A percentile compares a stretch with the other conserved stretches of the same genome.
These are phyloP conservation scores for Tachina grossa DNA, from an alignment of 2,888 invertebrate genomes.

Conservation along the genomic window DNA sequence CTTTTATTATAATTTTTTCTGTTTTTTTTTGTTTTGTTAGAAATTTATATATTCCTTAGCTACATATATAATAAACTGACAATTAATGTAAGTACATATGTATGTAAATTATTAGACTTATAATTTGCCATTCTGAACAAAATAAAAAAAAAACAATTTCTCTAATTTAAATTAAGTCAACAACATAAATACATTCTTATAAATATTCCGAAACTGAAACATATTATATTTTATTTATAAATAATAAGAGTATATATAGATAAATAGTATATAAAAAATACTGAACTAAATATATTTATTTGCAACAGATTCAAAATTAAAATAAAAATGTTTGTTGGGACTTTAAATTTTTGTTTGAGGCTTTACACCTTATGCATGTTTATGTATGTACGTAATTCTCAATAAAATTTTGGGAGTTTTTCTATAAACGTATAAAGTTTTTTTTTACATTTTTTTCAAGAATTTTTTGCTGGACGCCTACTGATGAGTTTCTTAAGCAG, in stretches of 20 bases:
- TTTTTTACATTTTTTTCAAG: too few species aligned
- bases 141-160: not conserved
- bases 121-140: conserved; percentile 45
- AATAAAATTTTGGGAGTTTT: too few species aligned
- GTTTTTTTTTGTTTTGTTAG: not conserved
- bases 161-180: conserved; percentile 36
- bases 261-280: too few species aligned
- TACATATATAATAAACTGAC: conserved; percentile 19
- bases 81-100: conserved; percentile 10
- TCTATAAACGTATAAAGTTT: too few species aligned
- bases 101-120: not conserved
- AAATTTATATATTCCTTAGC: conserved; percentile 24
- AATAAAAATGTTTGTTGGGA: too few species aligned
- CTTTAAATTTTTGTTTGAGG: too few species aligned
- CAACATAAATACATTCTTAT: conserved; percentile 29
- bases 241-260: not conserved
- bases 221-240: conserved; percentile 9
- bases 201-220: conserved; percentile 17
- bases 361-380: too few species aligned
- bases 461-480: too few species aligned
- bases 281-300: too few species aligned
- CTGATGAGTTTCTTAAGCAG: too few species aligned
- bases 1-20: not conserved
- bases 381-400: too few species aligned
- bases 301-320: too few species aligned